phyloP scores from a whole-genome alignment of 2,113 vertebrate genomes.

The Elephantulus edwardii region DNA sequence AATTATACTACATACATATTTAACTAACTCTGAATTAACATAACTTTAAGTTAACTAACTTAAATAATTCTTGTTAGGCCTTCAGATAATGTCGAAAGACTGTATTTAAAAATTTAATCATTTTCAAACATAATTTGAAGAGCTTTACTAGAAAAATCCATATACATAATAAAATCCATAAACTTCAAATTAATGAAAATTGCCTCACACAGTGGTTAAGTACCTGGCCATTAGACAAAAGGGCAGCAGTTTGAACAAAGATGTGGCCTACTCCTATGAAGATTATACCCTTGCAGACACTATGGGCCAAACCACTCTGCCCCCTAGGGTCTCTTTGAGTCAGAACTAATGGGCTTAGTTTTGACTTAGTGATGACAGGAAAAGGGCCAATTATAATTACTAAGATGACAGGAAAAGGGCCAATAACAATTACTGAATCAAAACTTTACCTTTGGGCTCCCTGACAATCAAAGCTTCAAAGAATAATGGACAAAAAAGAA shows the following conservation, averaged over 20 bases:
- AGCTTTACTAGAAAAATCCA: not conserved
- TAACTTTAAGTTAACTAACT: not conserved
- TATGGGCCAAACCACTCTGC: no score
- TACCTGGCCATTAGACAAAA: not conserved
- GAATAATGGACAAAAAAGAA: accelerated
- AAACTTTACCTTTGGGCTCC: not conserved
- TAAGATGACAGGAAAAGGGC: not conserved
- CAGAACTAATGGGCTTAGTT: no score
- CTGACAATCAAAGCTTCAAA: not conserved
- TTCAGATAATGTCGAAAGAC: not conserved
- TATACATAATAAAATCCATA: not conserved
- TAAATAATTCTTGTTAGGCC: not conserved
- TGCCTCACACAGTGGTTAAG: not conserved
- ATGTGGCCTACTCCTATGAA: not conserved
- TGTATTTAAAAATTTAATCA: not conserved
- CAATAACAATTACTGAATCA: not conserved
- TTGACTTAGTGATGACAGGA: not conserved
- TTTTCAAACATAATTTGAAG: not conserved
- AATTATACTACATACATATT: no score
- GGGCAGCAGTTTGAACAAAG: not conserved
- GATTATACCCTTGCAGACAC: no score
- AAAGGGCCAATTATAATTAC: not conserved
- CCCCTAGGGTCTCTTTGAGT: no score
- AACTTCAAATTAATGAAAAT: not conserved
- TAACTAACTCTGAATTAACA: no score